phyloP scores from a whole-genome alignment of 2,888 invertebrate genomes.

The Lissocephala sabroskyi region DNA sequence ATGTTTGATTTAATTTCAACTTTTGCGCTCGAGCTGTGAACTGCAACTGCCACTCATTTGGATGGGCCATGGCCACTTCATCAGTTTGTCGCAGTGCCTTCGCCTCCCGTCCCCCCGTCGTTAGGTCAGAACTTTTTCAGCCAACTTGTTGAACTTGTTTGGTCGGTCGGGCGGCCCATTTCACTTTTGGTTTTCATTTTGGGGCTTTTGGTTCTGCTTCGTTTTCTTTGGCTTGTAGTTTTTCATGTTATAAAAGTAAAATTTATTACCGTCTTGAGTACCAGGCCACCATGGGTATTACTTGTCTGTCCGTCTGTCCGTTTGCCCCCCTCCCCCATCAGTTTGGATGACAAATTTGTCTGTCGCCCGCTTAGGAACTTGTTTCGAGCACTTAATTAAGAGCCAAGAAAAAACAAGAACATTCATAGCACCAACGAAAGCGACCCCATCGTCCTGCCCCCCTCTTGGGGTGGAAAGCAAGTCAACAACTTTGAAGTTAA shows the following conservation, averaged over 20 bases:
- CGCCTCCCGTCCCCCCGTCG: no score
- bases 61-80: constrained; percentile 55
- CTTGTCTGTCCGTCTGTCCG: not conserved
- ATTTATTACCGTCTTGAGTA: constrained; percentile 51
- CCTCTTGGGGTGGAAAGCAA: not conserved
- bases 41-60: constrained; percentile 45
- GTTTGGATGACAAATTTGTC: constrained; percentile 52
- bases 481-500: constrained; percentile 14
- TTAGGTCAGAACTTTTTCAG: constrained; percentile 30
- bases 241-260: constrained; percentile 52
- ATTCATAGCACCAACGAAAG: not conserved
- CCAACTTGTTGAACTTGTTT: constrained; percentile 41
- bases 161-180: constrained; percentile 16
- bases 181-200: constrained; percentile 29
- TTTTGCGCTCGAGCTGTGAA: constrained; percentile 53
- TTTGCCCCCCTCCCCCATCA: constrained; percentile 9
- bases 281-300: constrained; percentile 36
- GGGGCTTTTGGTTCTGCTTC: constrained; percentile 34
- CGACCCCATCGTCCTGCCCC: no score
- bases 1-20: constrained; percentile 65
- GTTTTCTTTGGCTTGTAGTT: constrained; percentile 15
- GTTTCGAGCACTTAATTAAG: constrained; percentile 57
- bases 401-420: not conserved
- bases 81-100: constrained; percentile 53
- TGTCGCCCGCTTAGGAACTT: constrained; percentile 49